Percentiles rank a stretch among this genome's conserved stretches.
Conservation (phyloP, 2,113 vertebrate genomes). For the Macquaria ambigua region DNA sequence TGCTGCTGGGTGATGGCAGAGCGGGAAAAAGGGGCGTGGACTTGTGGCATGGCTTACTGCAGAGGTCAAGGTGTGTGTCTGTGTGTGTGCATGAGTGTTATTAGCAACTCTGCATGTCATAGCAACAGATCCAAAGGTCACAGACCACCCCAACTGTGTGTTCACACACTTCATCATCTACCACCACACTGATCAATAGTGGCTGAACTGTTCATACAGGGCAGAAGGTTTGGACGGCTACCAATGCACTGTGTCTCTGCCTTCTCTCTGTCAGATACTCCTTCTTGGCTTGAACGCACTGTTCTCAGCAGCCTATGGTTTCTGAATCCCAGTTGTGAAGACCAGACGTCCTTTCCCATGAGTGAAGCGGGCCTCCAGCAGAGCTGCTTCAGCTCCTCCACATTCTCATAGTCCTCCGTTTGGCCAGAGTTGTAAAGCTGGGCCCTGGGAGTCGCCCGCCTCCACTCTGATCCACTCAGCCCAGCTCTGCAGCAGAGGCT, state of each 20-base stretch:
- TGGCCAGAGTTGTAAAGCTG: slow-evolving; percentile 78
- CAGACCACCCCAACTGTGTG: slow-evolving; percentile 78
- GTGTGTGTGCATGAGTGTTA: slow-evolving; percentile 59
- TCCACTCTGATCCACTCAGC: slow-evolving; percentile 75
- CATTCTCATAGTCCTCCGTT: slow-evolving; percentile 71
- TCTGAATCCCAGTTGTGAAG: slow-evolving; percentile 72
- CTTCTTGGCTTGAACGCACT: slow-evolving; percentile 61
- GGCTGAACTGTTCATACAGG: slow-evolving; percentile 54
- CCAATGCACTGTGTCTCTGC: slow-evolving; percentile 56
- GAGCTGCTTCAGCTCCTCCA: slow-evolving; percentile 70
- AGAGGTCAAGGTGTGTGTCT: slow-evolving; percentile 66
- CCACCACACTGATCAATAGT: slow-evolving; percentile 61
- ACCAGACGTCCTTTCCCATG: slow-evolving; percentile 80
- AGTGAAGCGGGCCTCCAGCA: slow-evolving; percentile 78
- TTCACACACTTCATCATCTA: slow-evolving; percentile 73
- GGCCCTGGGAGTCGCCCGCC: slow-evolving; percentile 77
- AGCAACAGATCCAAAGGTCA: slow-evolving; percentile 78
- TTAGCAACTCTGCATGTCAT: slow-evolving; percentile 72
- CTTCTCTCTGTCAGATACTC: slow-evolving; percentile 51
- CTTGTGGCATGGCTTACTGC: slow-evolving; percentile 29
- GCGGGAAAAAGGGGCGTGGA: slow-evolving; percentile 30
- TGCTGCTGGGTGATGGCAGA: slow-evolving; percentile 47
- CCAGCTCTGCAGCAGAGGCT: slow-evolving; percentile 70
- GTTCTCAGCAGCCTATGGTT: slow-evolving; percentile 62
- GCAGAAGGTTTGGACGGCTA: slow-evolving; percentile 55